These are phyloP conservation scores for Zophobas atratus DNA, from an alignment of 1,140 invertebrate genomes.

Conservation along the genomic window DNA sequence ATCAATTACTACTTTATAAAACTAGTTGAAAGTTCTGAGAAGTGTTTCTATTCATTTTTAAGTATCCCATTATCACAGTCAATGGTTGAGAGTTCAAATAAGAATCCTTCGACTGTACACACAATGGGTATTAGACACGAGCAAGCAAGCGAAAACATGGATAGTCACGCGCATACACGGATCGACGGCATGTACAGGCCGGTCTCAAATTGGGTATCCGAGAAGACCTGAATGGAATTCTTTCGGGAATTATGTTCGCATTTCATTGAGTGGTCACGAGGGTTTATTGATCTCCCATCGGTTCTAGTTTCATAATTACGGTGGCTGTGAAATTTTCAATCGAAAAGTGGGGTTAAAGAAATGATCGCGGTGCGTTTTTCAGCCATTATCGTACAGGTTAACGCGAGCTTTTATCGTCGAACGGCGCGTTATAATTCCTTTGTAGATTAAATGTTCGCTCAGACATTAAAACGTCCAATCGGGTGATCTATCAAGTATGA, in stretches of 20 bases:
- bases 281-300: no score
- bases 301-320: no score
- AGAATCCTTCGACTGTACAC: constrained; percentile 21
- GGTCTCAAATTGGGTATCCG: not conserved
- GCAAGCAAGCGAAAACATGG: constrained; percentile 42
- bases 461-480: no score
- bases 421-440: no score
- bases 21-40: constrained; percentile 31
- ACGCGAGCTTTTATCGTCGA: no score
- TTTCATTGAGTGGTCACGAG: no score
- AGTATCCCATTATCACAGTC: constrained; percentile 40
- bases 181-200: constrained; percentile 8
- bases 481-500: no score
- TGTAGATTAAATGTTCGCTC: no score
- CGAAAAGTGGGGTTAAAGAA: no score
- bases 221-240: not conserved
- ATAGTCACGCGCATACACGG: constrained; percentile 37
- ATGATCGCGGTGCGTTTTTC: no score
- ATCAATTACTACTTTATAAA: constrained; percentile 38
- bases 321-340: no score
- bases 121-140: constrained; percentile 41
- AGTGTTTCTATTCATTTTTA: constrained; percentile 40
- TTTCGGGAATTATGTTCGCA: not conserved
- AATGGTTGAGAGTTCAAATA: constrained; percentile 33
- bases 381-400: no score